Evolutionary conservation across 2,113 vertebrate genomes (phyloP), one percentile per base, ranked within the genome.

Genomic region (Athene cunicularia): DNA sequence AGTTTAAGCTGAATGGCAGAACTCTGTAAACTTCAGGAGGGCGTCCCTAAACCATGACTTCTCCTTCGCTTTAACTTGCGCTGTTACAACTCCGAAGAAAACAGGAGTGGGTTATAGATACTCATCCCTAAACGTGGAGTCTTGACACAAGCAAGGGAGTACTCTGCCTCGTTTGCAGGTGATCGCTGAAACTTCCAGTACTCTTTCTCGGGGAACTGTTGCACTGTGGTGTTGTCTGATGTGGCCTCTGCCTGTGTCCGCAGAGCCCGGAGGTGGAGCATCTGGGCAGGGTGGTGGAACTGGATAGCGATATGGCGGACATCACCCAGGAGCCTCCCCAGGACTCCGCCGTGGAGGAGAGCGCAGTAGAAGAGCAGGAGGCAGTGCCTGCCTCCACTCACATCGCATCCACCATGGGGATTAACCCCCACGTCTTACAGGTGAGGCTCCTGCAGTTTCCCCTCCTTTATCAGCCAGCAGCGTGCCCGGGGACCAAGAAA

Each of bases 231-330:
- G 4, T 53, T 68, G 62, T 77, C 91, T 97, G 96, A 98, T 58
- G 0, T 10, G 68, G 35, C 35, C 92, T 97, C 74, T 85, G 53
- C 75, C 2, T 97, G 91, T 97, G 8, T 96, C 95, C 4, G 7
- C 98, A 99, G 99, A 98, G 97, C 75, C 95, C 96, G 2, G 98
- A 97, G 2, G 96, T 98, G 43, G 99, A 99, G 62, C 98, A 98
- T 18, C 97, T 98, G 86, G 98, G 98, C 26, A 96, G 97, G 21
- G 97, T 98, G 56, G 96, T 98, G 14, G 99, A 99, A 80, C 93
- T 99, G 96, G 99, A 99, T 98, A 99, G 99, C 8, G 99, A 99
- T 93, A 99, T 99, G 99, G 98, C 99, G 1, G 99, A 99, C 97
- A 98, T 99, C 97, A 99, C 99, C 18, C 99, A 99, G 98, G 99